Conservation (phyloP, 2,888 invertebrate genomes). For the Coronaproctus castanopsis region DNA sequence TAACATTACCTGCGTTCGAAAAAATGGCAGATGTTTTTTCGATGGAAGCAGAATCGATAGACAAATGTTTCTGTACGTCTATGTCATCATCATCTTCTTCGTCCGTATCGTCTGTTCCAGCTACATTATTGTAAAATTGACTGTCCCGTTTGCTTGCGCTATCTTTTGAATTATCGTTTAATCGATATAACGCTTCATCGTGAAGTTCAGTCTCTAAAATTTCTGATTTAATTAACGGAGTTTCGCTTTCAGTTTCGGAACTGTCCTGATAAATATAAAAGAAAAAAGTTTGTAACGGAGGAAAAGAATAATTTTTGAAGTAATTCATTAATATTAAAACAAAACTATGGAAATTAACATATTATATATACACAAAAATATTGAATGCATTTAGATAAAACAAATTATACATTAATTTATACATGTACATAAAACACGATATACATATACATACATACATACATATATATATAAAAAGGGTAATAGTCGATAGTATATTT, state of each 20-base stretch:
- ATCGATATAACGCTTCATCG: slow-evolving; percentile 3
- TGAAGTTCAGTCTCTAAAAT: slow-evolving; percentile 1
- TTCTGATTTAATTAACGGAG: slow-evolving; percentile 4
- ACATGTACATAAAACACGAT: too few species aligned
- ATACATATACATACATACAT: too few species aligned
- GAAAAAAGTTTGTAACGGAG: not conserved
- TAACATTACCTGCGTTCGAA: slow-evolving; percentile 2
- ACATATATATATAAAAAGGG: too few species aligned
- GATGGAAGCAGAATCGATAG: not conserved
- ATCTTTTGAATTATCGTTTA: slow-evolving; percentile 6
- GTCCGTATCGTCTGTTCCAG: slow-evolving; percentile 9
- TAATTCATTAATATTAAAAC: too few species aligned
- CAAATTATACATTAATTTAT: too few species aligned
- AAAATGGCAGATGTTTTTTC: slow-evolving; percentile 1
- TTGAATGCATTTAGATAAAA: too few species aligned
- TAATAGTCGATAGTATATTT: too few species aligned
- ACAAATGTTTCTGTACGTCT: not conserved
- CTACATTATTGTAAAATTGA: slow-evolving; percentile 5
- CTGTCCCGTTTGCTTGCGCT: slow-evolving; percentile 2
- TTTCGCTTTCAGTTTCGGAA: slow-evolving; percentile 10
- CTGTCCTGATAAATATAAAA: slow-evolving; percentile 3
- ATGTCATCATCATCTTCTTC: slow-evolving; percentile 5
- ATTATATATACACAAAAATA: too few species aligned
- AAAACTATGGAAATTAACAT: too few species aligned
- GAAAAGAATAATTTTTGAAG: too few species aligned